Evolutionary conservation across 2,888 invertebrate genomes (phyloP).

Genomic region (Reticulitermes lucifugus): DNA sequence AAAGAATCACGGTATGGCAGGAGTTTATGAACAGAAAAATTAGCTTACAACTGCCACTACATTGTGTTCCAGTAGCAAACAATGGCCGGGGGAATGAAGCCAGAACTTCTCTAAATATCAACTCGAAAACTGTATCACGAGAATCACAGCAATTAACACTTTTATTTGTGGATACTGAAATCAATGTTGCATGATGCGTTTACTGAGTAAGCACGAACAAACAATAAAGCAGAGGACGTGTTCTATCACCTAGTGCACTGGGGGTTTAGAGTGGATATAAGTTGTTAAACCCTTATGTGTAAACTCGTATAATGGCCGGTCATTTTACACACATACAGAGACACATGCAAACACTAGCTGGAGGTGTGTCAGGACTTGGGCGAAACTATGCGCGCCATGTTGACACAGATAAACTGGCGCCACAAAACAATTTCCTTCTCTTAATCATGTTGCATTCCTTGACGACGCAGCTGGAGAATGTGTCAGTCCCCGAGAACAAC

Average conservation of each 20-base stretch:
- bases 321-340: neutral
- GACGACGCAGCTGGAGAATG: neutral
- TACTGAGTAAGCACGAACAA: neutral
- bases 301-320: neutral
- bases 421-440: constrained; percentile 33
- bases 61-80: neutral
- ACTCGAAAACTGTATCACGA: neutral
- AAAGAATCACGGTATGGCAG: no score
- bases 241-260: neutral
- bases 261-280: neutral
- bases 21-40: neutral
- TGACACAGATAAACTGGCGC: constrained; percentile 34
- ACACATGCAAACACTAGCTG: neutral
- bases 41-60: neutral
- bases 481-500: neutral
- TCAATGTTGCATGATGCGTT: neutral
- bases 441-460: constrained; percentile 35
- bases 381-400: constrained; percentile 27
- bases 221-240: neutral
- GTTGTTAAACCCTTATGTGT: neutral
- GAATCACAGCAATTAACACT: neutral
- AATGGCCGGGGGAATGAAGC: neutral
- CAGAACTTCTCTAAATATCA: neutral
- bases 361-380: neutral
- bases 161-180: neutral